A percentile compares a stretch with the other conserved stretches of the same genome.
Conservation (phyloP, 2,797 vertebrate genomes). For the Xenentodon cancila region DNA sequence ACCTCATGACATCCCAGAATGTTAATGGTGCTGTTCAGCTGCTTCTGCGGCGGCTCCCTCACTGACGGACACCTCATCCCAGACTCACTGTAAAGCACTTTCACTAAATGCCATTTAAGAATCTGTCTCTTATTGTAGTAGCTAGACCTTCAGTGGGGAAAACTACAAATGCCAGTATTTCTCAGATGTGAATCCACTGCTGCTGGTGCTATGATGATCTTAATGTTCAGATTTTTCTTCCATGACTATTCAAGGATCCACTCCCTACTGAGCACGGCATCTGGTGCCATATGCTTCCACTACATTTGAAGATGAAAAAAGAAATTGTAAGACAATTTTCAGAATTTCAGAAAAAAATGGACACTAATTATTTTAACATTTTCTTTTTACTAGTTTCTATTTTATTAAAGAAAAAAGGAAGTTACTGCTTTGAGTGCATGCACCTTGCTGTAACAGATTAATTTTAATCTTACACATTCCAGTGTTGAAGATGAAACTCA, state of each 20-base stretch:
- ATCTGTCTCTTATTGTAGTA: conserved; percentile 22
- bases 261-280: conserved; percentile 28
- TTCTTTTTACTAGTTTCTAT: conserved; percentile 4
- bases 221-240: conserved; percentile 18
- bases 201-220: conserved; percentile 17
- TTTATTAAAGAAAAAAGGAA: not conserved
- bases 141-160: conserved; percentile 6
- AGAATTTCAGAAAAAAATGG: not conserved
- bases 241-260: conserved; percentile 6
- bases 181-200: conserved; percentile 27
- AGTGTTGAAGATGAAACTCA: not conserved
- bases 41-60: conserved; percentile 8
- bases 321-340: not conserved
- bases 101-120: conserved; percentile 15
- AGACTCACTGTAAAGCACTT: conserved; percentile 53
- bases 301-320: conserved; percentile 20
- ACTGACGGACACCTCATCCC: conserved; percentile 9
- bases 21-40: conserved; percentile 19
- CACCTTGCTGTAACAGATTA: not conserved
- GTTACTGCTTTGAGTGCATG: not conserved
- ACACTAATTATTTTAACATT: not conserved
- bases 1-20: conserved; percentile 22
- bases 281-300: conserved; percentile 21
- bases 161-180: conserved; percentile 36
- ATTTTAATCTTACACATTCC: conserved; percentile 18